Evolutionary conservation across 2,888 invertebrate species (phyloP).

Genomic region (Lasiommata megera): DNA sequence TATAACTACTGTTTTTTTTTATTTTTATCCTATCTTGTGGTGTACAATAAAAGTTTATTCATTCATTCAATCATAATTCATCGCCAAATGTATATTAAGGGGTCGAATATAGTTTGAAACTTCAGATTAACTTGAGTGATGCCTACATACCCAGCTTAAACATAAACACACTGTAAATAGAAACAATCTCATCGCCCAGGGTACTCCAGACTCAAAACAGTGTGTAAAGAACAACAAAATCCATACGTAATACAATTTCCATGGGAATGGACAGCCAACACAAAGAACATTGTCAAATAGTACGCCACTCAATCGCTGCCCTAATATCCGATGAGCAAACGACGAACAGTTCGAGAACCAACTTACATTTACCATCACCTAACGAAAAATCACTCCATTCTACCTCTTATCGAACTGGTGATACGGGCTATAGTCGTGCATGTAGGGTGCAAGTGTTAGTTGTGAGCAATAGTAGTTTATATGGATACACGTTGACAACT

Average conservation of each 20-base stretch:
- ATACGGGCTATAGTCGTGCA: conserved; percentile 14
- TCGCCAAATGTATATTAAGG: no score
- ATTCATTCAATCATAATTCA: no score
- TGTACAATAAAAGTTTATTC: no score
- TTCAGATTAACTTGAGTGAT: no score
- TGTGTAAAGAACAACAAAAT: conserved; percentile 48
- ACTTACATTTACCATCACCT: conserved; percentile 31
- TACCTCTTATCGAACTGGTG: conserved; percentile 12
- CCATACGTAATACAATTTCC: conserved; percentile 57
- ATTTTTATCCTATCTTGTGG: no score
- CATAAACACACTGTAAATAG: neutral
- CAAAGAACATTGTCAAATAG: conserved; percentile 62
- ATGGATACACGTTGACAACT: conserved; percentile 74
- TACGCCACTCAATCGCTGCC: conserved; percentile 49
- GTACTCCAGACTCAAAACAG: conserved; percentile 27
- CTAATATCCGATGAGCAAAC: conserved; percentile 70
- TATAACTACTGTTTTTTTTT: no score
- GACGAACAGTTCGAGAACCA: conserved; percentile 46
- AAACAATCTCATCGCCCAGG: conserved; percentile 3
- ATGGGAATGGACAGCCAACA: conserved; percentile 54
- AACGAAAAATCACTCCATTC: neutral
- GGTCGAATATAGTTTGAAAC: no score
- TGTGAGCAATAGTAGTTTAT: conserved; percentile 26
- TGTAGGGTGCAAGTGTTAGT: neutral
- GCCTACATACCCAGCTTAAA: no score